Evolutionary conservation across 1,140 invertebrate genomes (phyloP).

Genomic region (Eciton burchellii): DNA sequence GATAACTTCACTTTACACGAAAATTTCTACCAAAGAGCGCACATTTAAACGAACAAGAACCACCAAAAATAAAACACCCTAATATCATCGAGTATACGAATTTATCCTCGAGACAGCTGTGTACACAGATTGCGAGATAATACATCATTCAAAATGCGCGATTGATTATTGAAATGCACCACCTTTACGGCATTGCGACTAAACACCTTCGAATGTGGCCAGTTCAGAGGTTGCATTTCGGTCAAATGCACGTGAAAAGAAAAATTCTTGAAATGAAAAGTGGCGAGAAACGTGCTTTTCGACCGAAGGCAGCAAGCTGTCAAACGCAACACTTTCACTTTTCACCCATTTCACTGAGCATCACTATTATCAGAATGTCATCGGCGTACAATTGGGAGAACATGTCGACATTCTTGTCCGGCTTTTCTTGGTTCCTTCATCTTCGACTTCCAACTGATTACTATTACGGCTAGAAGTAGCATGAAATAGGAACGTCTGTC

Average conservation of each 20-base stretch:
- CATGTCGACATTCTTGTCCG: not conserved
- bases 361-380: not conserved
- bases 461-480: slow-evolving; percentile 73
- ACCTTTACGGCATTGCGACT: slow-evolving; percentile 71
- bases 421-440: slow-evolving; percentile 30
- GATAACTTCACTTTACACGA: slow-evolving; percentile 4
- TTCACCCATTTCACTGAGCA: not conserved
- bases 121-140: not conserved
- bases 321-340: slow-evolving; percentile 49
- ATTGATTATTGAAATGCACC: slow-evolving; percentile 66
- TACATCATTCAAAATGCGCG: not conserved
- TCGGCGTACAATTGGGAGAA: not conserved
- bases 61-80: not conserved
- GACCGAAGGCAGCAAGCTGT: slow-evolving; percentile 74
- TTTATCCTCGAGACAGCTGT: not conserved
- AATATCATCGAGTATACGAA: not conserved
- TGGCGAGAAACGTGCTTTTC: slow-evolving; percentile 35
- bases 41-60: not conserved
- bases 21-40: not conserved
- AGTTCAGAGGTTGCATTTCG: slow-evolving; percentile 78
- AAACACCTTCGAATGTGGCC: slow-evolving; percentile 68
- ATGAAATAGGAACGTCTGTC: slow-evolving; percentile 56
- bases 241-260: slow-evolving; percentile 43
- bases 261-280: slow-evolving; percentile 5
- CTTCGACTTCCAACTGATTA: slow-evolving; percentile 74